Percentiles rank a stretch among this genome's conserved stretches.
These are phyloP conservation scores for Columbina picui DNA, from an alignment of 2,113 vertebrate species.

Conservation along the genomic window DNA sequence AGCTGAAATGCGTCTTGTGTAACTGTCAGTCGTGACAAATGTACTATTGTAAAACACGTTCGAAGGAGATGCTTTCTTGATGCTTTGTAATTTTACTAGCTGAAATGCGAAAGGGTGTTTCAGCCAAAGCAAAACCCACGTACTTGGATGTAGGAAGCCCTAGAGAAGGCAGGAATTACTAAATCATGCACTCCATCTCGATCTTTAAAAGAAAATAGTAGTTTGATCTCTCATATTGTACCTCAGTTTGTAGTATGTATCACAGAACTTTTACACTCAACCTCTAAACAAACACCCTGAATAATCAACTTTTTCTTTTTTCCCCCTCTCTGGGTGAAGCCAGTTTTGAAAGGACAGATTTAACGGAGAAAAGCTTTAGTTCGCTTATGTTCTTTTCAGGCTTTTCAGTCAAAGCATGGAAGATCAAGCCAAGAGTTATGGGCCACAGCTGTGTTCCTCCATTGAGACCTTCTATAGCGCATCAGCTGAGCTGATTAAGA, in stretches of 20 bases:
- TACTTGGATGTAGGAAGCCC: neutral
- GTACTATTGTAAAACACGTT: neutral
- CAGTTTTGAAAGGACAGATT: neutral
- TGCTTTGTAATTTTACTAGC: neutral
- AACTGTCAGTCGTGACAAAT: neutral
- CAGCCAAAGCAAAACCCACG: neutral
- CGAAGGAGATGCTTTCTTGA: neutral
- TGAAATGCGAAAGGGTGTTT: neutral
- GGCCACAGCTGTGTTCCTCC: slow-evolving; percentile 1
- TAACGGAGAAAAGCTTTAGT: neutral
- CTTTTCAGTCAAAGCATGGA: slow-evolving; percentile 22
- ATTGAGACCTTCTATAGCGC: slow-evolving; percentile 7
- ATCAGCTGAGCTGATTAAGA: slow-evolving; percentile 42
- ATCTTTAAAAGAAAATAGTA: neutral
- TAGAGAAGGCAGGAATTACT: neutral
- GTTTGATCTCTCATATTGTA: neutral
- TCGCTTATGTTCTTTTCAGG: slow-evolving; percentile 16
- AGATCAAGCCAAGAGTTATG: slow-evolving; percentile 43
- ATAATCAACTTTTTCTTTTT: neutral
- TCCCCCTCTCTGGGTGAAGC: neutral
- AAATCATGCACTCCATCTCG: neutral
- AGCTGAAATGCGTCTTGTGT: neutral
- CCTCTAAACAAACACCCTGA: neutral
- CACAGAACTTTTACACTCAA: neutral
- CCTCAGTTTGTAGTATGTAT: no score